A percentile compares a stretch with the other conserved stretches of the same genome.
Evolutionary conservation across 2,888 invertebrate species (phyloP).

Genomic region (Monoplex corrugatus): DNA sequence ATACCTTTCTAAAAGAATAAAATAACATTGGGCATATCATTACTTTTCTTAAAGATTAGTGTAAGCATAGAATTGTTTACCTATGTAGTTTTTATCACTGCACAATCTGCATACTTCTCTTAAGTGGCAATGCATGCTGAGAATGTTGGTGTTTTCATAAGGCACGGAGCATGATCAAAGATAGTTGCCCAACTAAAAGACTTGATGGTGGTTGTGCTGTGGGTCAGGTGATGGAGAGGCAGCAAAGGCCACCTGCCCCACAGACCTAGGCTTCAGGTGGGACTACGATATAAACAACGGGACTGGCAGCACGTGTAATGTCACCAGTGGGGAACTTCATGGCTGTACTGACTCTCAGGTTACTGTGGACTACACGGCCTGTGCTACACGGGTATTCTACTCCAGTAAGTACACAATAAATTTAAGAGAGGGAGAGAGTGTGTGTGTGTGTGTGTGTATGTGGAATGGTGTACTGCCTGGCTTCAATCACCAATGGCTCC

Average conservation of each 20-base stretch:
- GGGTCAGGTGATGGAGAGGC: slow-evolving; percentile 57
- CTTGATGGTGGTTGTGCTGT: too few relatives aligned
- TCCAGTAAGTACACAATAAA: slow-evolving; percentile 65
- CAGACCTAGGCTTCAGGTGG: slow-evolving; percentile 59
- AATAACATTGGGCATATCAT: too few relatives aligned
- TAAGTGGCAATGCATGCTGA: too few relatives aligned
- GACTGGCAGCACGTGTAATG: slow-evolving; percentile 55
- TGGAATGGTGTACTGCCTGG: slow-evolving; percentile 57
- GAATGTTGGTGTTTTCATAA: too few relatives aligned
- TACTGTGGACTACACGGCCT: slow-evolving; percentile 63
- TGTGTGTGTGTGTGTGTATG: not conserved
- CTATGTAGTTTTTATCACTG: too few relatives aligned
- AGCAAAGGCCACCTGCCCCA: slow-evolving; percentile 59
- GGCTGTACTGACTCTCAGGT: slow-evolving; percentile 63
- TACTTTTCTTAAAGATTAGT: too few relatives aligned
- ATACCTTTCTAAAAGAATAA: too few relatives aligned
- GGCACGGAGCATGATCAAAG: too few relatives aligned
- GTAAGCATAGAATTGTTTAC: too few relatives aligned
- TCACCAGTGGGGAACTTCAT: slow-evolving; percentile 57
- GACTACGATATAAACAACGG: slow-evolving; percentile 58
- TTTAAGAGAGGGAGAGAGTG: too few relatives aligned
- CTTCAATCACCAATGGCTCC: slow-evolving; percentile 56
- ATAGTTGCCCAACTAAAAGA: too few relatives aligned
- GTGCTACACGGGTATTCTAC: slow-evolving; percentile 61
- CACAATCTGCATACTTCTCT: too few relatives aligned